Evolutionary conservation across 2,888 invertebrate species (phyloP), one percentile per base, ranked within the genome.

Genomic region (Harpalus rubripes): DNA sequence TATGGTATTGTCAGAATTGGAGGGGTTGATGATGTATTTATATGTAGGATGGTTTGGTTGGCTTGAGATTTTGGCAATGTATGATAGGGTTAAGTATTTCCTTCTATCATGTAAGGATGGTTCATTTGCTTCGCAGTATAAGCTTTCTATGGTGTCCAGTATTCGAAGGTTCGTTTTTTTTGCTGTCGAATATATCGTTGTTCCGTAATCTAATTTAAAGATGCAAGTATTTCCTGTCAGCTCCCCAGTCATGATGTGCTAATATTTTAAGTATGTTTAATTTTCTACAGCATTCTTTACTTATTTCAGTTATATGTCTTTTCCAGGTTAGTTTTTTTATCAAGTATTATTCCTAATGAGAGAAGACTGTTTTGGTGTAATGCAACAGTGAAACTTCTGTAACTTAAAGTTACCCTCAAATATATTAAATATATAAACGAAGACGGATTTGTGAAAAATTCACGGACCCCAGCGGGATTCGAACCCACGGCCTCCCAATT

Each of bases 241-340:
- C 68, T 68, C 39, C 22, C 68, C 68, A 68, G n/a, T 68, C 39
- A 12, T 26, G 39, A 7, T 68, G 26, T 18, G 32, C 68, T n/a
- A 68, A 26, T 39, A 26, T 18, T 68, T 68, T 68, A 1, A 68
- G n/a, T 2, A 68, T 68, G 22, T 39, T 68, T 39, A 68, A n/a
- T 68, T 18, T 68, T 26, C 18, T 68, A n/a, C 22, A 68, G 12
- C 15, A 16, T 12, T 68, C 68, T 39, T 18, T 39, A 7, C 22
- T 68, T 26, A 68, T 6, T 26, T 39, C 12, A 5, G 7, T 12
- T 18, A 68, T 18, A 10, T 68, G 32, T 7, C 12, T 8, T 68
- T 68, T 68, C 68, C 68, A 68, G 12, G 68, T 68, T 26, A 68
- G 68, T 39, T 68, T 68, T 68, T 32, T n/a, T n/a, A 8, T 26